Conservation (phyloP, 1,140 invertebrate species). For the Bombus breviceps region DNA sequence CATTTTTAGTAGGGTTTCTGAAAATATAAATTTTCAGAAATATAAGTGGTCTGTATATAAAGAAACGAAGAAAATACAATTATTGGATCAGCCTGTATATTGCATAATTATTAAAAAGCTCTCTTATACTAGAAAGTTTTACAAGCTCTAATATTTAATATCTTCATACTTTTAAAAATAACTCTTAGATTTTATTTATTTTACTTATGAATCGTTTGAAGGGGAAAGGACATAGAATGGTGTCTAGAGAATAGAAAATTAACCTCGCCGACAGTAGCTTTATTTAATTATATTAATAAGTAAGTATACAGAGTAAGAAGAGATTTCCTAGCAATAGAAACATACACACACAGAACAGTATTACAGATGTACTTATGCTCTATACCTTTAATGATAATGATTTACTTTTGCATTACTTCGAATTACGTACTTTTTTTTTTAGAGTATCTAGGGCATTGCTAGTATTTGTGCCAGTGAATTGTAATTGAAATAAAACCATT, state of each 20-base stretch:
- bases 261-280: conserved; percentile 39
- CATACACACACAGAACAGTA: conserved; percentile 21
- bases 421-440: background rate
- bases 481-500: conserved; percentile 72
- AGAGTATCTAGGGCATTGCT: conserved; percentile 64
- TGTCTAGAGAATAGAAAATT: background rate
- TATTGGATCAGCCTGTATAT: too few relatives aligned
- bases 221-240: background rate
- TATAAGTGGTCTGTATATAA: too few relatives aligned
- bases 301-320: background rate
- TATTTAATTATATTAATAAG: background rate
- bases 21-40: too few relatives aligned
- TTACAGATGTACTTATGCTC: conserved; percentile 8
- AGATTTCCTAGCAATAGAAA: background rate
- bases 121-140: background rate
- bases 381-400: background rate
- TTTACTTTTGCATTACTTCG: background rate
- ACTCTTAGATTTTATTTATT: background rate
- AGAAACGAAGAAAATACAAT: too few relatives aligned
- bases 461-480: conserved; percentile 63
- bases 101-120: background rate
- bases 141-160: background rate
- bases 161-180: background rate
- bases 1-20: background rate
- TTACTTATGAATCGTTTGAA: background rate